Evolutionary conservation across 2,113 vertebrate genomes (phyloP), one percentile per base, ranked within the genome.

Genomic region (Bos javanicus): DNA sequence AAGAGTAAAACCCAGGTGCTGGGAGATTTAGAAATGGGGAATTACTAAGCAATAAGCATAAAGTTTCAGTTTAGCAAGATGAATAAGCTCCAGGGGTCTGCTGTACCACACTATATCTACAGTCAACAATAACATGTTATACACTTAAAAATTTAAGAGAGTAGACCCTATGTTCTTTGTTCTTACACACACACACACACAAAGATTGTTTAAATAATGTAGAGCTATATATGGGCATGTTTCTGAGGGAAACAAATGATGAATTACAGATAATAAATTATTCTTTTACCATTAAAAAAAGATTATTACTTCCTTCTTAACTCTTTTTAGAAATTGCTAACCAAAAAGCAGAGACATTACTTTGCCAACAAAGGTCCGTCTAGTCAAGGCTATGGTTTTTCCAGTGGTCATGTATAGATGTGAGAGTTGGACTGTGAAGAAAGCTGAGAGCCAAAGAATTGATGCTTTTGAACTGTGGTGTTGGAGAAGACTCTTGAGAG

Each of bases 21-120:
- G 25, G 50, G 17, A 11, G 5, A 50, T 36, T 52, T 21, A 16
- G 43, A 74, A 84, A 59, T 74, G 17, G 33, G 8, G 33, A 33
- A 21, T 57, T 60, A 83, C 52, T 43, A 84, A 54, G 13, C 52
- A 59, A 74, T 25, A 60, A 88, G 6, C 26, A 71, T 84, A 39
- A 83, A 74, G 43, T 74, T 90, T 95, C 52, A 43, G 54, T 95
- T 84, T 50, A 60, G 60, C 17, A 83, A 83, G 30, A 71, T 59
- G 25, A 74, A 74, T 57, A 74, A 39, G 13, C 6, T 83, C 23
- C 57, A 74, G 39, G 81, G 39, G 28, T 90, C 23, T 48, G 11
- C 13, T 39, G 17, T 33, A 57, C 5, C 19, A 82, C 30, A 71
- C 6, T 50, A 33, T 48, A 50, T 12, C 60, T 83, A 90, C 2